Evolutionary conservation across 2,113 vertebrate genomes (phyloP).

Genomic region (Tupaia chinensis): DNA sequence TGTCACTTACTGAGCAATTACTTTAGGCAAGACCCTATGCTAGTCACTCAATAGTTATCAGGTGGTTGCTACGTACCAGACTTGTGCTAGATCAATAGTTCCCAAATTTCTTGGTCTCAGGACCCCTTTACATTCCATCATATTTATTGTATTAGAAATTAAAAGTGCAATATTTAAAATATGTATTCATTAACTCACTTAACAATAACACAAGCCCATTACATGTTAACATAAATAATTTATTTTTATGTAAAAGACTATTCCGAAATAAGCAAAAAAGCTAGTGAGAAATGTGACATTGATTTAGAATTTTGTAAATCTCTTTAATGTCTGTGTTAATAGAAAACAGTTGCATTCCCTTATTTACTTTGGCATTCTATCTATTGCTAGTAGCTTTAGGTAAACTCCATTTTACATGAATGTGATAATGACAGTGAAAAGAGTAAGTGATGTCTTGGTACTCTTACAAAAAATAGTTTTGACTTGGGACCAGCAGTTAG

Average conservation of each 20-base stretch:
- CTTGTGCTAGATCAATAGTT: background rate
- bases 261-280: background rate
- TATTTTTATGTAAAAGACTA: background rate
- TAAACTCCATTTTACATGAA: background rate
- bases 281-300: background rate
- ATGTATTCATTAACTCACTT: background rate
- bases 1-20: background rate
- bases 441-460: background rate
- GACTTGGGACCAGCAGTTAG: background rate
- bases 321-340: background rate
- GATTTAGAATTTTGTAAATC: background rate
- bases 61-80: background rate
- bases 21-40: background rate
- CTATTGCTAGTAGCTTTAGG: background rate
- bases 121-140: background rate
- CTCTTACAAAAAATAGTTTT: background rate
- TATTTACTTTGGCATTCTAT: background rate
- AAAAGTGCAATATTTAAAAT: background rate
- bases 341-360: background rate
- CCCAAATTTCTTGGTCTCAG: background rate
- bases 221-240: background rate
- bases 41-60: background rate
- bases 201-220: background rate
- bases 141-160: conserved; percentile 7
- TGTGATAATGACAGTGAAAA: background rate